Base-by-base conservation (phyloP, 2,888 invertebrate genomes). In the Aspidiotus destructor region DNA sequence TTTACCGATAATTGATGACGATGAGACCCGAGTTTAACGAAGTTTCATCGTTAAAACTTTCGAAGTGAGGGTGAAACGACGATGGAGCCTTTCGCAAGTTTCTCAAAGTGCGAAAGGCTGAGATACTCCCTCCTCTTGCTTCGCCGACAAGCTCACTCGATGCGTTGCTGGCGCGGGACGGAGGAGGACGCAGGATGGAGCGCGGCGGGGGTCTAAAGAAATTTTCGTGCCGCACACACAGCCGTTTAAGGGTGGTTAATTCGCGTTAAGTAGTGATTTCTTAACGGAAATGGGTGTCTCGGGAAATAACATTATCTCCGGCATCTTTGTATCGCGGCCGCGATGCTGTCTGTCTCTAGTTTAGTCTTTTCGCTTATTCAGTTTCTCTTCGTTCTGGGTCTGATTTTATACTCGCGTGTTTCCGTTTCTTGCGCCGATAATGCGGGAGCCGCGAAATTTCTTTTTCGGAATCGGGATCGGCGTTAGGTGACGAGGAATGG, bases 1-100 rank as follows among this genome's bases (percentile, higher is more conserved):
- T 67, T 67, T 67, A 67, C 67, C 58, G 67, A 67, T 67, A 67
- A 67, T 67, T 67, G 67, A 67, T 67, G 67, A 67, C 67, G 60
- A 67, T 44, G 58, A 58, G 60, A 67, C 67, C 15, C 48, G 48
- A 67, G 44, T 58, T 67, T 60, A 67, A 67, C 58, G 67, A 67
- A 67, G 67, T 67, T 67, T 67, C 58, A 58, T 67, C 67, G 67
- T 67, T 67, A 67, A 67, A 67, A 67, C 67, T 67, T 67, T 58
- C 58, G 67, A 67, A 67, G 58, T 67, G 58, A 58, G 44, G 65
- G 65, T 48, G 48, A 48, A 48, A 48, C 48, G 48, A n/a, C 48
- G 48, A 63, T 28, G 28, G 28, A 63, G 54, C 54, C 63, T 54
- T 41, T 63, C 41, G 63, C 63, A 54, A 63, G 63, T 63, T 63